Evolutionary conservation across 2,113 vertebrate species (phyloP).

Genomic region (Columba janthina): DNA sequence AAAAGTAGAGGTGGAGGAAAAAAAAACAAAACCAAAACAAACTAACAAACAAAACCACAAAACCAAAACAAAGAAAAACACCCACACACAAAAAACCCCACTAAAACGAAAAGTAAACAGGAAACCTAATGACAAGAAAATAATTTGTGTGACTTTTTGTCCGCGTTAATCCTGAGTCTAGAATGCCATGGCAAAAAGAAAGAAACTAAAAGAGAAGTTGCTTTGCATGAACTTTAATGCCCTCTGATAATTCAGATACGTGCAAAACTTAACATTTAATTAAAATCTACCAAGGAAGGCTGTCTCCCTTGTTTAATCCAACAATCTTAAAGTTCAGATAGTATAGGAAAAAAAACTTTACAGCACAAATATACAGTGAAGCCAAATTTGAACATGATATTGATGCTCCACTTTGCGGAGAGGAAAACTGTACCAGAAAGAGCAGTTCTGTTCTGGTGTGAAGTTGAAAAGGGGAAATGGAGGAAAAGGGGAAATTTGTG

Average conservation of each 20-base stretch:
- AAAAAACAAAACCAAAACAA: neutral
- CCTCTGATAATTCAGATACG: neutral
- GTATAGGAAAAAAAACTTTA: neutral
- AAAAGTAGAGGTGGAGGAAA: neutral
- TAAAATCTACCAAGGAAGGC: neutral
- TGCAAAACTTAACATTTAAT: neutral
- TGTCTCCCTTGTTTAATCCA: neutral
- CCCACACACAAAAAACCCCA: too few relatives aligned
- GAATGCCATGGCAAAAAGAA: neutral
- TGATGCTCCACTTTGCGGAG: neutral
- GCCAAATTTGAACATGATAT: neutral
- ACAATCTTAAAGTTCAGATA: neutral
- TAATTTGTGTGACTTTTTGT: neutral
- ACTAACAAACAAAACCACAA: accelerated
- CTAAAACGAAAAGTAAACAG: neutral
- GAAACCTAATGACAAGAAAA: neutral
- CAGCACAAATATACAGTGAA: neutral
- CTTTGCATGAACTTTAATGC: neutral
- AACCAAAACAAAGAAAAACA: too few relatives aligned
- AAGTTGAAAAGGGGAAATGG: neutral
- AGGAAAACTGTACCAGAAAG: neutral
- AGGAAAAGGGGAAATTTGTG: neutral
- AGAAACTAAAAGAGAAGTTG: neutral
- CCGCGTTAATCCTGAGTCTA: neutral
- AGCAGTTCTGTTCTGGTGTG: neutral